Base-by-base conservation (phyloP, 1,140 invertebrate species). In the Pseudomyrmex concolor region DNA sequence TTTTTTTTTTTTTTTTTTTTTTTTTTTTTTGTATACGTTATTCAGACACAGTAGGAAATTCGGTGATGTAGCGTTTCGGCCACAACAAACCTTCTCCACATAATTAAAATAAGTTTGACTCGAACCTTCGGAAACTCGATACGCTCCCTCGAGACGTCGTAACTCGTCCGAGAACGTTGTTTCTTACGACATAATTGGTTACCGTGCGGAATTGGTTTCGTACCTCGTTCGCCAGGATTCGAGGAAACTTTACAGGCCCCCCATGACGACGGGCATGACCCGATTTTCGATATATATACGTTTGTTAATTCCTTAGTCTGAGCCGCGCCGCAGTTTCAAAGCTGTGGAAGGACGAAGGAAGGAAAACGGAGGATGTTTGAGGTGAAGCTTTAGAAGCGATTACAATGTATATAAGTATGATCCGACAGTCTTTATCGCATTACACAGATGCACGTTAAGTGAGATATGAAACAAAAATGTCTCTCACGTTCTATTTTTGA, bases 121-220 rank as follows among this genome's bases (percentile, higher is more conserved):
- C 78, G 22, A 86, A 55, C 22, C 22, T 68, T 9, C 45, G 54
- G n/a, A n/a, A 19, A 15, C 50, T 50, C 73, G 68, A 78, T 71
- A 73, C 43, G 78, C 55, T 51, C 48, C n/a, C 48, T 78, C 50
- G 73, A 70, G 66, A 34, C 68, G 70, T 62, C 72, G 84, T 83
- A 83, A 89, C 73, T 85, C 72, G 77, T 45, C 10, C 19, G 50
- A 57, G 51, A 87, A 78, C 78, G 68, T 72, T 81, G 84, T 89
- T 88, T 87, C 89, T 89, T 77, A 84, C 73, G 80, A 89, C 84
- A 89, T 91, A 91, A 91, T 91, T 91, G 90, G 81, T 84, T 85
- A 71, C 78, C 55, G 77, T 67, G 48, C 45, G 77, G 67, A 84
- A 87, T 87, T 82, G 77, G 70, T 78, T 86, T 81, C 74, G 48